phyloP scores from a whole-genome alignment of 2,113 vertebrate species.

The Tiliqua scincoides region DNA sequence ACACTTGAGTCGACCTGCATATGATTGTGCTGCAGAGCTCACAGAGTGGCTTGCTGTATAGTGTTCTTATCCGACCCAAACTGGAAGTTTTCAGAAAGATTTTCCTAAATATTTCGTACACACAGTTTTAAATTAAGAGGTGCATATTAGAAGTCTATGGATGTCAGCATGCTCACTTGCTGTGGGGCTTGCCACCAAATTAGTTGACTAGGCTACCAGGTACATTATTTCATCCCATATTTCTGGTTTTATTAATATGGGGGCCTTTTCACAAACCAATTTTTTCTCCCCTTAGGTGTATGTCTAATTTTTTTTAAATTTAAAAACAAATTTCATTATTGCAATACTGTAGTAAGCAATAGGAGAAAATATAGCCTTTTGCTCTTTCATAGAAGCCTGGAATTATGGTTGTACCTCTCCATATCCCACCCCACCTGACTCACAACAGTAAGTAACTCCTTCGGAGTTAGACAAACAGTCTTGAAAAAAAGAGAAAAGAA shows the following conservation, averaged over 20 bases:
- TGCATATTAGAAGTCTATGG: too few species aligned
- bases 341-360: neutral
- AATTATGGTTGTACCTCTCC: too few species aligned
- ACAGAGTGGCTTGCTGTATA: too few species aligned
- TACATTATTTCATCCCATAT: neutral
- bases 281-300: neutral
- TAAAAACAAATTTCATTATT: neutral
- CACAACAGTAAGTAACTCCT: neutral
- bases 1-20: too few species aligned
- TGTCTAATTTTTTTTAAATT: neutral
- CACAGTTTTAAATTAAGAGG: too few species aligned
- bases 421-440: too few species aligned
- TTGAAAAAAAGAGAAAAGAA: neutral
- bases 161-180: too few species aligned
- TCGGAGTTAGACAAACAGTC: neutral
- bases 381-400: neutral
- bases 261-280: neutral
- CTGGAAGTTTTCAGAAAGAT: too few species aligned
- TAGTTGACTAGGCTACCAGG: neutral
- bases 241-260: rapidly evolving
- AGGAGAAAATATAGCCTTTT: neutral
- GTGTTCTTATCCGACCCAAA: too few species aligned
- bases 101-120: too few species aligned
- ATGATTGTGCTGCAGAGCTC: too few species aligned
- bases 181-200: neutral